phyloP scores from a whole-genome alignment of 2,113 vertebrate genomes.

The Rafetus swinhoei region DNA sequence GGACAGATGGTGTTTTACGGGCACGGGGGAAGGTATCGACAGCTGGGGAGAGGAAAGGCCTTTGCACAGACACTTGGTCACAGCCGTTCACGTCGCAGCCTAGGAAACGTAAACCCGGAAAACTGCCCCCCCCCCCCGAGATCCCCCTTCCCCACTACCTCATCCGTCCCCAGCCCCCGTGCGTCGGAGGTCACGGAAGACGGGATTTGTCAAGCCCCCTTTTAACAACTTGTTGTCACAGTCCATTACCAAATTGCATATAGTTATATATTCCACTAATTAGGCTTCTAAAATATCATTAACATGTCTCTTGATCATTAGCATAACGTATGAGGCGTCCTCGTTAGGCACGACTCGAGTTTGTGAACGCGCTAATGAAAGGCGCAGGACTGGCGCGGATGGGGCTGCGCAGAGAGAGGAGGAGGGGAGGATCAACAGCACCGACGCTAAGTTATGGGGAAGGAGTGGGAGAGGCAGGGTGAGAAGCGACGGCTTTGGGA shows the following conservation, averaged over 20 bases:
- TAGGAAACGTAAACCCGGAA: conserved; percentile 63
- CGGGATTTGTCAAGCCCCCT: conserved; percentile 86
- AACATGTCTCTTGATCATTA: conserved; percentile 99
- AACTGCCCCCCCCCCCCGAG: neutral
- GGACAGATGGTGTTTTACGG: neutral
- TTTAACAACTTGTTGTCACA: conserved; percentile 92
- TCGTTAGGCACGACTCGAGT: conserved; percentile 90
- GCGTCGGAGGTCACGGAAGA: conserved; percentile 82
- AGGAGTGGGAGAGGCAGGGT: conserved; percentile 16
- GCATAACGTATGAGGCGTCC: conserved; percentile 98
- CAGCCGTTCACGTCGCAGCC: conserved; percentile 56
- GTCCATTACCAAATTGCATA: conserved; percentile 98
- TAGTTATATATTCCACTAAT: conserved; percentile 98
- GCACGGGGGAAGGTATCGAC: conserved; percentile 12
- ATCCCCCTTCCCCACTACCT: neutral
- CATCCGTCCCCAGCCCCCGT: conserved; percentile 76
- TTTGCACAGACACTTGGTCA: conserved; percentile 56
- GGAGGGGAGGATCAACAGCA: conserved; percentile 60
- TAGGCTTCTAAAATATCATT: conserved; percentile 99
- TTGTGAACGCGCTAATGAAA: conserved; percentile 92
- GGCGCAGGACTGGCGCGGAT: conserved; percentile 70
- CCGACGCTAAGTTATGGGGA: conserved; percentile 3
- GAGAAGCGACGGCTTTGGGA: neutral
- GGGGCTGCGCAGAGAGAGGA: conserved; percentile 59
- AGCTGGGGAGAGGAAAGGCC: conserved; percentile 63